Base-by-base conservation (phyloP, 2,888 invertebrate genomes). In the Nomada flava region DNA sequence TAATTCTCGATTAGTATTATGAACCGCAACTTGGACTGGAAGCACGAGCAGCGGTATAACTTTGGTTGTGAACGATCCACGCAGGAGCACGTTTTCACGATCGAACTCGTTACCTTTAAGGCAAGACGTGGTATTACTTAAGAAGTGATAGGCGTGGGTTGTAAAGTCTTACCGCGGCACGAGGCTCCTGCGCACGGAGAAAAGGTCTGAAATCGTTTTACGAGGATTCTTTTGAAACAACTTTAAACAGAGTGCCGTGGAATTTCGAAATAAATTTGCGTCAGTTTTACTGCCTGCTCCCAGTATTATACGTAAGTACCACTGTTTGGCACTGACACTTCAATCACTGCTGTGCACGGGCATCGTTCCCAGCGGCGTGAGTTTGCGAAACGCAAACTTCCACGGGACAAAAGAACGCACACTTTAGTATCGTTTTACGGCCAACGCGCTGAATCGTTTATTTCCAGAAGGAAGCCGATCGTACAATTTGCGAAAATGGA, bases 251-350 rank as follows among this genome's bases (percentile, higher is more conserved):
- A 79, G 76, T 84, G 77, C 78, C 87, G 86, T 76, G 86, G 90
- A 92, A 93, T 92, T 92, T 92, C 87, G 85, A 92, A 92, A 92
- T 92, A 92, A 92, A 92, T 92, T 92, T 92, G 91, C 92, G 92
- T 92, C 89, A 90, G 91, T 90, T 92, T 92, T 92, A 92, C 92
- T 87, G 86, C 13, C 90, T 29, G 29, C 29, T 83, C 82, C 89
- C 90, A 89, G 92, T 92, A 91, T 36, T 36, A 36, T 92, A 91
- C 91, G 90, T 92, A 92, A 93, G 91, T 92, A 90, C 89, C 91
- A 88, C 88, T 92, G 91, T 92, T 93, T 92, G 91, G 91, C 91
- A 91, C 91, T 91, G 91, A 91, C 92, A 92, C 89, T 87, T 85
- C 67, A 74, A 79, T 80, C 83, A 68, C 47, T 62, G 76, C 55